Evolutionary conservation across 1,140 invertebrate species (phyloP), one percentile per base, ranked within the genome.

Genomic region (Delia radicum): DNA sequence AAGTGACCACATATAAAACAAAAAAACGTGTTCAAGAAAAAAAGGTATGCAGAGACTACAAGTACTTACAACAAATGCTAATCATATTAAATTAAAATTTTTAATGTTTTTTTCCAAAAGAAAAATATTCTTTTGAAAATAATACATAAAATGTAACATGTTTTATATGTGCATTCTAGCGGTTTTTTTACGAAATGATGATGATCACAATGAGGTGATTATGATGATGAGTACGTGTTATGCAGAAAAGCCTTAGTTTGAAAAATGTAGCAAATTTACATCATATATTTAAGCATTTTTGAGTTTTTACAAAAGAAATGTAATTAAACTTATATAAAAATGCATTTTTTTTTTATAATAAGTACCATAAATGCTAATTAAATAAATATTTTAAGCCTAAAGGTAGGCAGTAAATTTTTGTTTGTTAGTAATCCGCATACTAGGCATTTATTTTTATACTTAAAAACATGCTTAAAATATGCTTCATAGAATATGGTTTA

Each of bases 51-150:
- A 29, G 26, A 21, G 55, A 63, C 61, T 27, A 24, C 27, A 10
- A 2, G 3, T n/a, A 18, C 63, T 65, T n/a, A 2, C 28, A 31
- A n/a, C 48, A 55, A 55, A 55, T 55, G 27, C 63, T 67, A 31
- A 67, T 28, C 29, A 69, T 69, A 69, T 69, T 69, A 69, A 69
- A 69, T 69, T 69, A 69, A 69, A 69, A 65, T 65, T 65, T n/a
- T 65, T 65, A 65, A 65, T 65, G 62, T 65, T 65, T 65, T 65
- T 61, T 55, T 55, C n/a, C n/a, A 12, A n/a, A 33, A 42, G 12
- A 42, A 42, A 3, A 42, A 55, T 55, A 55, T 55, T 55, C 48
- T 55, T 55, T 55, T 55, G 48, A 55, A 55, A n/a, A 55, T 21
- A 18, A 21, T 2, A 55, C 3, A 18, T 18, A 48, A 5, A 37